phyloP scores from a whole-genome alignment of 2,113 vertebrate genomes.

The Calidris pugnax region DNA sequence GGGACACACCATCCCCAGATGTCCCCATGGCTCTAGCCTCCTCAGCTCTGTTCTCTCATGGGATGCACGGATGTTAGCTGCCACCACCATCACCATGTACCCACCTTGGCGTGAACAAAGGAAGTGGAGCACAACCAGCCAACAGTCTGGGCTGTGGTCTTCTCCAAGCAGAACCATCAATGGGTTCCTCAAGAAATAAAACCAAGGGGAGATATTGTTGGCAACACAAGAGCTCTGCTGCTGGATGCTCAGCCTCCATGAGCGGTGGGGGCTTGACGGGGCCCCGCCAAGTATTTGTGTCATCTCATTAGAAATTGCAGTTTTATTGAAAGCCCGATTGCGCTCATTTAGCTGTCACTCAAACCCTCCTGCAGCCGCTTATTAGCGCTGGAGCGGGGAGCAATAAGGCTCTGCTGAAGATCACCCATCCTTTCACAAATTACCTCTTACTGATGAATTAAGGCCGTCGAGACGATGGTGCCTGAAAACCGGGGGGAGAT shows the following conservation, averaged over 20 bases:
- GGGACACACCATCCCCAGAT: not conserved
- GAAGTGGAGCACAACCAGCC: fast-evolving
- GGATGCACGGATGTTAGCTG: fast-evolving
- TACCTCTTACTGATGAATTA: not conserved
- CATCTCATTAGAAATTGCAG: not conserved
- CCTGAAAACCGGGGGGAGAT: not conserved
- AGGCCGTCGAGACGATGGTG: not conserved
- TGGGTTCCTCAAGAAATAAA: not conserved
- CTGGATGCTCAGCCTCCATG: not conserved
- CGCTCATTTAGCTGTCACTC: constrained; percentile 5
- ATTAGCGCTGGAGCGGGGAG: not conserved
- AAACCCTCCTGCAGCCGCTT: not conserved
- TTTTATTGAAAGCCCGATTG: not conserved
- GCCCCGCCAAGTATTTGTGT: not conserved
- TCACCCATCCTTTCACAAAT: not conserved
- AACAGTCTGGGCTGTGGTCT: not conserved
- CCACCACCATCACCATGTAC: not conserved
- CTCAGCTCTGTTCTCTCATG: not conserved
- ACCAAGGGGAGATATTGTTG: fast-evolving
- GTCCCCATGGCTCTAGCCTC: not conserved
- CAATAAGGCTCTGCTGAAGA: not conserved
- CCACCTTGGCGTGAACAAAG: not conserved
- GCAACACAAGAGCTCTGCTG: not conserved
- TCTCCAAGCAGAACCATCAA: not conserved
- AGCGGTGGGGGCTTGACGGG: not conserved